Conservation (phyloP, 1,140 invertebrate genomes). For the Magallana gigas region DNA sequence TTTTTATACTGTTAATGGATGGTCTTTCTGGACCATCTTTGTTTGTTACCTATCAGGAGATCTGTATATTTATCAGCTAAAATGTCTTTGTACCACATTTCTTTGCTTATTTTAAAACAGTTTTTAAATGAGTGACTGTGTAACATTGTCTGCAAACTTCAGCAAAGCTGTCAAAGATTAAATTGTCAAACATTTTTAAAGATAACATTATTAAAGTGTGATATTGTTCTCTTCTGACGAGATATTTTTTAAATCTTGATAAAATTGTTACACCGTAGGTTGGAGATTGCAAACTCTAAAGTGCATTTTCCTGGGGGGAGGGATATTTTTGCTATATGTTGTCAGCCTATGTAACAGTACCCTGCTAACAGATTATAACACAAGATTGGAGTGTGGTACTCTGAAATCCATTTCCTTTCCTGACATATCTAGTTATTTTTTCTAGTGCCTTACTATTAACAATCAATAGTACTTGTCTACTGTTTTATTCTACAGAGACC, state of each 20-base stretch:
- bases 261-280: too few species aligned
- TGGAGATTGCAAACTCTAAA: not conserved
- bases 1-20: constrained; percentile 25
- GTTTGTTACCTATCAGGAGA: constrained; percentile 25
- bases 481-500: not conserved
- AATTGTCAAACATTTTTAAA: not conserved
- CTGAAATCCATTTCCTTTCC: constrained; percentile 28
- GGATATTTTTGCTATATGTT: not conserved
- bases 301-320: not conserved
- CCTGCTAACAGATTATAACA: not conserved
- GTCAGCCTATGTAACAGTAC: not conserved
- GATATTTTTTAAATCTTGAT: too few species aligned
- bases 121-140: not conserved
- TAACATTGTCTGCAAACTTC: not conserved
- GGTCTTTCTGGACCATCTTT: not conserved
- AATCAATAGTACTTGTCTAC: constrained; percentile 24
- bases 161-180: not conserved
- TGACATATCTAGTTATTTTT: constrained; percentile 30
- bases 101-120: not conserved
- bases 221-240: not conserved
- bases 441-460: constrained; percentile 27
- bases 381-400: constrained; percentile 4
- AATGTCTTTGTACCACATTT: constrained; percentile 3
- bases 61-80: constrained; percentile 16
- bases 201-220: not conserved